Evolutionary conservation across 2,888 invertebrate species (phyloP).

Genomic region (Hydroisotoma schaefferi): DNA sequence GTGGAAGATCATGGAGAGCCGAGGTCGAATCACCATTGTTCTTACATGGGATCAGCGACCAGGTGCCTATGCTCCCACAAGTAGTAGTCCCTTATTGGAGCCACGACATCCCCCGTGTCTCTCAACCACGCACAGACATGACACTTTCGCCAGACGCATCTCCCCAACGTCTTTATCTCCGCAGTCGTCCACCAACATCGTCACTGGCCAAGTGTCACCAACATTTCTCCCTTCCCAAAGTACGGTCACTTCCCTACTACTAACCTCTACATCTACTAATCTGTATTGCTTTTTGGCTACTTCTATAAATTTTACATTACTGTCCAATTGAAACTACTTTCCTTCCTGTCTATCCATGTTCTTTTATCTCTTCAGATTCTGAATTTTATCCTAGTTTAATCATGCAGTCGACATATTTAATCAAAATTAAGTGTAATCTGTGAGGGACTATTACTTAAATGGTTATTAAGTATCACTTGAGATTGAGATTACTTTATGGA

Average conservation of each 20-base stretch:
- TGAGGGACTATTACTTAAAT: too few species aligned
- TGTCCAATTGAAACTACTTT: too few species aligned
- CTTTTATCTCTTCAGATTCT: too few species aligned
- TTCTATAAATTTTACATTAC: too few species aligned
- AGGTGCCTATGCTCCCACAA: conserved; percentile 28
- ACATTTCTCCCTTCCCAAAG: conserved; percentile 41
- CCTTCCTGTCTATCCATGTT: too few species aligned
- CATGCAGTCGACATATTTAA: too few species aligned
- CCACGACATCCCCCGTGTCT: conserved; percentile 37
- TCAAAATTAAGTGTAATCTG: too few species aligned
- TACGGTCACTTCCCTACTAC: conserved; percentile 27
- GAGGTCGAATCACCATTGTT: conserved; percentile 93
- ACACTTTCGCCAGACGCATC: conserved; percentile 59
- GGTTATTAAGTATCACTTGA: too few species aligned
- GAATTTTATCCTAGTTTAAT: too few species aligned
- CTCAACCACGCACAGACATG: conserved; percentile 57
- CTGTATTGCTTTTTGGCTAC: too few species aligned
- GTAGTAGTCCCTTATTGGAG: conserved; percentile 1
- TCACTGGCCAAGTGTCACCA: conserved; percentile 33
- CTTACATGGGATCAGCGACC: conserved; percentile 90
- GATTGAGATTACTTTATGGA: too few species aligned
- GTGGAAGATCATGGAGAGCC: conserved; percentile 98
- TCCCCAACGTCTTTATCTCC: conserved; percentile 57
- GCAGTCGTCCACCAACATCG: conserved; percentile 51
- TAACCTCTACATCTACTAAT: conserved; percentile 14